Conservation (phyloP, 2,797 vertebrate genomes). For the Chaetodon trifasciatus region DNA sequence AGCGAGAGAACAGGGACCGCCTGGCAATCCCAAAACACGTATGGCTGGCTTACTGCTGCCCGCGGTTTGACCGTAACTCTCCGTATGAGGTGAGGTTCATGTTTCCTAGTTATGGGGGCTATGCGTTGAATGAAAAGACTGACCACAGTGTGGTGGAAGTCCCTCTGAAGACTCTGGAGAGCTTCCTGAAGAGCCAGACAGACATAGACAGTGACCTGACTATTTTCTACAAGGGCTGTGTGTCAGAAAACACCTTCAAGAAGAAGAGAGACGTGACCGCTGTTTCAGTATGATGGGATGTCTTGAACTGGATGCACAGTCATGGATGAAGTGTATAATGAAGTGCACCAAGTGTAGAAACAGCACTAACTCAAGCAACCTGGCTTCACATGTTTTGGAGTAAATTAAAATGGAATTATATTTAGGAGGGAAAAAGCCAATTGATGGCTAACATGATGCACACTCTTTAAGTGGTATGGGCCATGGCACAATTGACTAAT, state of each 20-base stretch:
- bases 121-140: constrained; percentile 73
- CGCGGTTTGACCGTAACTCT: constrained; percentile 80
- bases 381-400: neutral
- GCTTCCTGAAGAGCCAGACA: constrained; percentile 74
- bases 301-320: neutral
- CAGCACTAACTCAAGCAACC: neutral
- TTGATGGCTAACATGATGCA: neutral
- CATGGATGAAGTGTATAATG: neutral
- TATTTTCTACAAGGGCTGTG: constrained; percentile 80
- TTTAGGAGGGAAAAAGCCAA: no score
- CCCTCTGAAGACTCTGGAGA: constrained; percentile 81
- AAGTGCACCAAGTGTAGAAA: neutral
- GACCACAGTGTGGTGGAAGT: constrained; percentile 77
- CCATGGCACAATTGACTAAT: neutral
- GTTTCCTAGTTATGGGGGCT: constrained; percentile 81
- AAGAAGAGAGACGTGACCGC: constrained; percentile 55
- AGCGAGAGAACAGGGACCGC: constrained; percentile 66
- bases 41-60: constrained; percentile 86
- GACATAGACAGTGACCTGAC: constrained; percentile 60
- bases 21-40: constrained; percentile 77
- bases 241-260: constrained; percentile 69
- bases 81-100: constrained; percentile 84
- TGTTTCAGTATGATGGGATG: constrained; percentile 22
- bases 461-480: neutral
- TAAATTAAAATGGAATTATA: neutral